These are phyloP conservation scores for Arctia plantaginis DNA, from an alignment of 2,888 invertebrate genomes.

Conservation along the genomic window DNA sequence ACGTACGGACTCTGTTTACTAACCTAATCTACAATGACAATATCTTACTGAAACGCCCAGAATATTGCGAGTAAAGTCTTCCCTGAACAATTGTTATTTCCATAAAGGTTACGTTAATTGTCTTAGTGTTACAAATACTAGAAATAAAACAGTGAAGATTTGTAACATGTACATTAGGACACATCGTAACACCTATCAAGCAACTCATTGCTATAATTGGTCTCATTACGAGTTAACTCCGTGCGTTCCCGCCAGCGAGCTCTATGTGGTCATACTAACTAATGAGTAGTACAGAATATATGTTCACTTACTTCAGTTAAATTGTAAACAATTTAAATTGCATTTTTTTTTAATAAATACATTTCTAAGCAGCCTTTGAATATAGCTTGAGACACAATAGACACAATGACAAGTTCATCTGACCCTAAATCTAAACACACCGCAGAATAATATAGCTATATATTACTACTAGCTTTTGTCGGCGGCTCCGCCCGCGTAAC, in stretches of 20 bases:
- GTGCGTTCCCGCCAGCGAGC: background rate
- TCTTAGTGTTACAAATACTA: background rate
- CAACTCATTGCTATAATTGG: conserved; percentile 12
- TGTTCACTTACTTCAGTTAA: background rate
- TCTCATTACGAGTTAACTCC: conserved; percentile 7
- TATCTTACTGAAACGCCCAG: background rate
- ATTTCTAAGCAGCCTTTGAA: background rate
- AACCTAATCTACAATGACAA: background rate
- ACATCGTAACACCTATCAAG: conserved; percentile 8
- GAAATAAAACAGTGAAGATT: background rate
- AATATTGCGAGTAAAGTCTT: background rate
- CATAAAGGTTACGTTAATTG: background rate
- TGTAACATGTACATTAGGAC: background rate
- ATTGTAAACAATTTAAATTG: background rate
- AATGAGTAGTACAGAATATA: background rate
- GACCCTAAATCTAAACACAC: too few relatives aligned
- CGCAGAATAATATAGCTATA: too few relatives aligned
- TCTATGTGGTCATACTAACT: background rate
- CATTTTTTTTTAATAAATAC: background rate
- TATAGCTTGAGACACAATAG: background rate
- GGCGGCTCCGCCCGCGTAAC: too few relatives aligned
- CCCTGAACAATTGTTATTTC: background rate
- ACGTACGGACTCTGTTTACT: too few relatives aligned
- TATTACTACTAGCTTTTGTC: too few relatives aligned
- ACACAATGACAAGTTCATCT: too few relatives aligned